These are phyloP conservation scores for Hemiscyllium ocellatum DNA, from an alignment of 2,113 vertebrate species.

Conservation along the genomic window DNA sequence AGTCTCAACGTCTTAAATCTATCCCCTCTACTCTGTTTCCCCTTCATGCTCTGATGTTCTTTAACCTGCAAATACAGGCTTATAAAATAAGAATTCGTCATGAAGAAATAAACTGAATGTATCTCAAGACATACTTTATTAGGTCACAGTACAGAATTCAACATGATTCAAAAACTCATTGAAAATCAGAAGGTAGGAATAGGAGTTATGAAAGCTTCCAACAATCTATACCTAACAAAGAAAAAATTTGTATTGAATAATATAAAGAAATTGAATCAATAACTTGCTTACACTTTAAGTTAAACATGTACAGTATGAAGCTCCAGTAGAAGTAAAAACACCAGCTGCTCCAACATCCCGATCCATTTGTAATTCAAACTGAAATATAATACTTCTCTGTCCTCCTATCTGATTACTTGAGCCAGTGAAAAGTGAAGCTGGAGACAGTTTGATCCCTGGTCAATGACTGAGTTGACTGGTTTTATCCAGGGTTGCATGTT, in stretches of 20 bases:
- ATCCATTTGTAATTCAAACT: not conserved
- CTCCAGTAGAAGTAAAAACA: not conserved
- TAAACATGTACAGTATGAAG: not conserved
- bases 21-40: not conserved
- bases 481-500: not conserved
- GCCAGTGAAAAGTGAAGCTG: not conserved
- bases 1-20: too few relatives aligned
- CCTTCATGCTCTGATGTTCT: not conserved
- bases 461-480: not conserved
- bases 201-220: not conserved
- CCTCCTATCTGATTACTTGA: not conserved
- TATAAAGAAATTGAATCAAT: not conserved
- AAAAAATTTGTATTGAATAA: not conserved
- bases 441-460: not conserved
- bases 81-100: not conserved
- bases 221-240: not conserved
- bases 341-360: not conserved
- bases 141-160: not conserved
- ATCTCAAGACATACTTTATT: not conserved
- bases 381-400: not conserved
- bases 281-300: not conserved
- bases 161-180: conserved; percentile 21
- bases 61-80: not conserved
- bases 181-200: not conserved
- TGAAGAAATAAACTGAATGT: not conserved